Evolutionary conservation across 1,140 invertebrate genomes (phyloP), one percentile per base, ranked within the genome.

Genomic region (Drosophila orosa): DNA sequence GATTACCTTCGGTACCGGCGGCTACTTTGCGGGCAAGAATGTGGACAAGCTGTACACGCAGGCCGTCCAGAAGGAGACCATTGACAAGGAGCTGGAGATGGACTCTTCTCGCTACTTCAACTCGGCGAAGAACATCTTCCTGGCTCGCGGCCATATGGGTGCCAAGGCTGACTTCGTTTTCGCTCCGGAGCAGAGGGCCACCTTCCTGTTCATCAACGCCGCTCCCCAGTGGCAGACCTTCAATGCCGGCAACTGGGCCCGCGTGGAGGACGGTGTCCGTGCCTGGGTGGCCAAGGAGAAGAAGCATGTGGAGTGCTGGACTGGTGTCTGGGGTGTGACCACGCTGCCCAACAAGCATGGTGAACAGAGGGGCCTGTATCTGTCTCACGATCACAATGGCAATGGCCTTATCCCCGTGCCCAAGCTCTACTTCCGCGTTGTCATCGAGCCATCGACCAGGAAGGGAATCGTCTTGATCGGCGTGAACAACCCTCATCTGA

Each of bases 91-190:
- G 4, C 37, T 93, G 59, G 77, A 58, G 24, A 74, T 61, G 47
- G 78, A 81, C 7, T 80, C 75, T 0, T 22, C 63, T 1, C 54
- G 47, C 9, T 90, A 81, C 45, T 85, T 91, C 25, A 69, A 91
- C 44, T 73, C 54, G 0, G 45, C 67, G 0, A 80, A 85, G 62
- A 66, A 89, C 45, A 67, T 89, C n/a, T 94, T 91, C 82, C 75
- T 95, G 25, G 92, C 95, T 1, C 92, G 94, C 50, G 95, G 95
- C 22, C 95, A 96, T 76, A 92, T 95, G 47, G 92, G 94, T 0
- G 95, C 95, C 27, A 95, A 95, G 80, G 93, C 92, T 17, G 95
- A 96, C 77, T 94, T 94, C 54, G 92, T 95, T 0, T 94, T 93
- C 69, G 94, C 93, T 0, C 86, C 93, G 3, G 93, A 94, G 35